Evolutionary conservation across 1,140 invertebrate species (phyloP).

Genomic region (Eubasilissa regina): DNA sequence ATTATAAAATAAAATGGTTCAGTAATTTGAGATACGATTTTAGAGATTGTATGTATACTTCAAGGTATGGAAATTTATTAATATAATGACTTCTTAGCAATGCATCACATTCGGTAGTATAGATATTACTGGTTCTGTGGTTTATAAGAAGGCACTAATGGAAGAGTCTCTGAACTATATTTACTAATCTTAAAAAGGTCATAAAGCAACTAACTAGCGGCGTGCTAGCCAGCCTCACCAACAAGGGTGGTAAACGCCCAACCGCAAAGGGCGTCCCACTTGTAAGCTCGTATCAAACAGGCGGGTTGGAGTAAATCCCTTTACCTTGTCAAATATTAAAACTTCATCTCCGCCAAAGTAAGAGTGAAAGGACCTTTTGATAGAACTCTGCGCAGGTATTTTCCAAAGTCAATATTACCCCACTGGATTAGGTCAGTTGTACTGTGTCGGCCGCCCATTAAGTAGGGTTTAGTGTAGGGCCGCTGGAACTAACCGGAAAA

Average conservation of each 20-base stretch:
- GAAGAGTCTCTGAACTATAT: no score
- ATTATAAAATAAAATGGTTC: no score
- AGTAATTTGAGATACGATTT: no score
- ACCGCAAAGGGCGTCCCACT: not conserved
- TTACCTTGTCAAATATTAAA: slow-evolving; percentile 39
- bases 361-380: slow-evolving; percentile 1
- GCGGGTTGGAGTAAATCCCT: slow-evolving; percentile 2
- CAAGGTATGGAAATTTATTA: no score
- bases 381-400: slow-evolving; percentile 2
- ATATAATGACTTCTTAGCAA: no score
- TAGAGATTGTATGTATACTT: no score
- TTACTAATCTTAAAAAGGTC: no score
- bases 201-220: no score
- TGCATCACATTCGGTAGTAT: no score
- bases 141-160: no score
- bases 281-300: slow-evolving; percentile 15
- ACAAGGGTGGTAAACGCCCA: not conserved
- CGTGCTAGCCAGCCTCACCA: not conserved
- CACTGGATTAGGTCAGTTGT: slow-evolving; percentile 12
- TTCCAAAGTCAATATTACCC: slow-evolving; percentile 19
- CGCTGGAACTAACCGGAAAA: no score
- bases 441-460: not conserved
- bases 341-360: not conserved
- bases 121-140: no score
- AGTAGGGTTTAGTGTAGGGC: not conserved